Conservation (phyloP, 2,113 vertebrate species). For the Herpetotheres cachinnans region DNA sequence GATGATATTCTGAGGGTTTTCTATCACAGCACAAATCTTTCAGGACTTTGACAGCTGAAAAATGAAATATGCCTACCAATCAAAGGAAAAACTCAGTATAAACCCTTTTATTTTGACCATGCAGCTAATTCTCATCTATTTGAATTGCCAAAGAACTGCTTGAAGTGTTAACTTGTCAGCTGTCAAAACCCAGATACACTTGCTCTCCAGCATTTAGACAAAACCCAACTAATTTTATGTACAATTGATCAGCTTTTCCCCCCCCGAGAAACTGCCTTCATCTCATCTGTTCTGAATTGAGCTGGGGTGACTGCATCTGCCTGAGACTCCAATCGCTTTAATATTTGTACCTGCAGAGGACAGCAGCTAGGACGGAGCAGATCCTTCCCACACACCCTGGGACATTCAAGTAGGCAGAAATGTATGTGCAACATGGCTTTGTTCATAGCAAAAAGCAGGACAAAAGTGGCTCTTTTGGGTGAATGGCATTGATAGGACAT, state of each 20-base stretch:
- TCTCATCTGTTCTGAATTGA: background rate
- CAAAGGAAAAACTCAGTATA: background rate
- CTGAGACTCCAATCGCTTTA: background rate
- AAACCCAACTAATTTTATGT: background rate
- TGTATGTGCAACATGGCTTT: fast-evolving
- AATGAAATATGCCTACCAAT: background rate
- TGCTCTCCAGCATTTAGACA: background rate
- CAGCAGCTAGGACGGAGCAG: background rate
- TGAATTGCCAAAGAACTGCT: background rate
- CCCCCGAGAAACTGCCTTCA: background rate
- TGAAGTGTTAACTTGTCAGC: background rate
- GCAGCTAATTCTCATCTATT: background rate
- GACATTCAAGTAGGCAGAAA: background rate
- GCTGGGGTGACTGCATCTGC: background rate
- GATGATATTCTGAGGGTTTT: background rate
- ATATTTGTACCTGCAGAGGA: background rate
- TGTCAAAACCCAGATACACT: background rate
- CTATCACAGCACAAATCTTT: background rate
- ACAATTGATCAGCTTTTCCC: background rate
- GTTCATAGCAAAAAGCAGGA: background rate
- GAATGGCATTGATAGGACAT: background rate
- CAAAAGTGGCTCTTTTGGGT: background rate
- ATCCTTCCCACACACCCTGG: background rate
- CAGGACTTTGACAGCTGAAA: background rate
- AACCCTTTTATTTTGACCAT: background rate